Base-by-base conservation (phyloP, 2,888 invertebrate species). In the Polia nebulosa region DNA sequence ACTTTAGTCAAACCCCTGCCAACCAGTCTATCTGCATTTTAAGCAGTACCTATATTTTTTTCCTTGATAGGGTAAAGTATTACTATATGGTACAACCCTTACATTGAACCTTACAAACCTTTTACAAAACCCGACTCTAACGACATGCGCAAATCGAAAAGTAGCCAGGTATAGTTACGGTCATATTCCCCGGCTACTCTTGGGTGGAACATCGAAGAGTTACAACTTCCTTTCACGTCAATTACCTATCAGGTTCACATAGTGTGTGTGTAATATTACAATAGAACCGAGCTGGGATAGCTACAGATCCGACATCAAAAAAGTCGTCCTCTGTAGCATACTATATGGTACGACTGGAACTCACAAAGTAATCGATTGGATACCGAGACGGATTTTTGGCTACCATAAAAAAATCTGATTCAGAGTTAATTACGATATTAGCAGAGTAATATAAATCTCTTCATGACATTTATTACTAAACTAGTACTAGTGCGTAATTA, bases 181-280 rank as follows among this genome's bases (percentile, higher is more conserved):
- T 6, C 15, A 47, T 9, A 13, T n/a, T 53, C 6, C 20, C 25
- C 4, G 11, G 22, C n/a, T 49, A 49, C 55, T 61, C 9, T 53
- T 41, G 32, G 59, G 15, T 1, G 17, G 3, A 2, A 36, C n/a
- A n/a, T 17, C 15, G 52, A 20, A 45, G 27, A n/a, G 25, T 52
- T 45, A 29, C 20, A 11, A 52, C 25, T 53, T 68, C 41, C n/a
- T 29, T 56, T 44, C 27, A 56, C 34, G 44, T 44, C 39, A 45
- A 59, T 45, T 32, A 67, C 68, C 36, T 36, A 59, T 45, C 36
- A 55, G 11, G 49, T 44, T 49, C 29, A n/a, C 53, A 34, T 27
- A 61, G 44, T 55, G 22, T 39, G 39, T 47, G 25, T 15, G 32
- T 53, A n/a, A 27, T n/a, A 17, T 55, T 47, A 66, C 27, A 66